A percentile compares a stretch with the other conserved stretches of the same genome.
Conservation (phyloP, 2,797 vertebrate genomes). For the Melanotaenia nigrans region DNA sequence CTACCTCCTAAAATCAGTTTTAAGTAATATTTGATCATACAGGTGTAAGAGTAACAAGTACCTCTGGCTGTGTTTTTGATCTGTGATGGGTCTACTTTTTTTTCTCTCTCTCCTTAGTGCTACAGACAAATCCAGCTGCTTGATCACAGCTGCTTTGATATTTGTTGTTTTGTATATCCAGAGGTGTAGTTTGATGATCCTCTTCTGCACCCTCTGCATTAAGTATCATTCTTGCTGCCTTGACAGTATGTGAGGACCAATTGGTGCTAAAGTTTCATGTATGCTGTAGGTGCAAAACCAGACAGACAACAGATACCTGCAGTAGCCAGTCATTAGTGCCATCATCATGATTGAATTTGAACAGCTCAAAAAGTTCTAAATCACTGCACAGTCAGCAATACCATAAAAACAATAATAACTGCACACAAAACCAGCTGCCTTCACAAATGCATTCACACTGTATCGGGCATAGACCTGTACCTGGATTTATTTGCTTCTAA, state of each 20-base stretch:
- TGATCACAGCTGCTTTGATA: constrained; percentile 66
- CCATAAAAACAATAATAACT: constrained; percentile 17
- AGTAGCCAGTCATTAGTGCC: constrained; percentile 44
- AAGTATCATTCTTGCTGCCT: not conserved
- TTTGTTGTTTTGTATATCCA: constrained; percentile 15
- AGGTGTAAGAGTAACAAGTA: constrained; percentile 70
- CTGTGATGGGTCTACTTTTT: constrained; percentile 8
- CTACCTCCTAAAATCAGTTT: constrained; percentile 21
- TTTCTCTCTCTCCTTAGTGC: constrained; percentile 19
- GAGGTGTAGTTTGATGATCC: constrained; percentile 37
- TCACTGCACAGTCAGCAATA: constrained; percentile 42
- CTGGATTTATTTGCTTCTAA: constrained; percentile 35
- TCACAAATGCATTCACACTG: constrained; percentile 9
- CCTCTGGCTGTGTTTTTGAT: constrained; percentile 54
- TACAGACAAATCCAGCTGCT: constrained; percentile 51
- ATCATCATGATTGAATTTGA: constrained; percentile 9
- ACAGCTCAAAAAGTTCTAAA: not conserved
- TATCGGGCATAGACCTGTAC: constrained; percentile 15
- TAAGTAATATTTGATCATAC: constrained; percentile 60
- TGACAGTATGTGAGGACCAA: constrained; percentile 23
- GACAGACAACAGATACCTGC: constrained; percentile 66
- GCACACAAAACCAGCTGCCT: not conserved
- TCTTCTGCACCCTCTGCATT: constrained; percentile 13
- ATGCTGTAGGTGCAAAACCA: constrained; percentile 49
- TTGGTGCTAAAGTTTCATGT: constrained; percentile 19